Percentiles rank a stretch among this genome's conserved stretches.
Conservation (phyloP, 2,888 invertebrate species). For the Cephus rjabovi region DNA sequence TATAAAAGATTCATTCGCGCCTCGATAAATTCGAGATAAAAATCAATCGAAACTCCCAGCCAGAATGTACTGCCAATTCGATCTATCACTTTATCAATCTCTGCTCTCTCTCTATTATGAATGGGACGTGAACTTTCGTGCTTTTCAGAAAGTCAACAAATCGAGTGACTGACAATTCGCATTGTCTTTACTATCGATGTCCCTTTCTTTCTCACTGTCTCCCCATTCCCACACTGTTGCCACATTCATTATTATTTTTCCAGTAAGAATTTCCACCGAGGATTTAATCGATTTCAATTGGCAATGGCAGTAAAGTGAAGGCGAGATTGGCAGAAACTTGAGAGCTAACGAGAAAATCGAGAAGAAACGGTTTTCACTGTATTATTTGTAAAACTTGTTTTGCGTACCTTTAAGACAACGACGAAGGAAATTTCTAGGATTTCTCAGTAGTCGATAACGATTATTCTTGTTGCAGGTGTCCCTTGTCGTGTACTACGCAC, state of each 20-base stretch:
- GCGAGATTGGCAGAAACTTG: background rate
- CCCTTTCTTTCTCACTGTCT: too few relatives aligned
- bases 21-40: background rate
- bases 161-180: background rate
- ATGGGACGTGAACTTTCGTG: background rate
- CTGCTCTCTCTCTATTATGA: background rate
- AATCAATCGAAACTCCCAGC: background rate
- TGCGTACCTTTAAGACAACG: background rate
- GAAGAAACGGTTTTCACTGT: conserved; percentile 58
- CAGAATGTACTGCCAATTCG: too few relatives aligned
- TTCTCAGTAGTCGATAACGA: background rate
- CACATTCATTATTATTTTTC: background rate
- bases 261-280: background rate
- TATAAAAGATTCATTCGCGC: background rate
- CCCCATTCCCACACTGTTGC: background rate
- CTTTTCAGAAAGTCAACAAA: background rate
- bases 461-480: conserved; percentile 68
- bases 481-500: conserved; percentile 75
- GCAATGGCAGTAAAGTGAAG: background rate
- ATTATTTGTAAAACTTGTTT: conserved; percentile 17
- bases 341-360: too few relatives aligned
- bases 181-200: too few relatives aligned
- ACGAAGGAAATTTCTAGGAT: background rate
- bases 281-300: background rate
- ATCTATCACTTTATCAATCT: too few relatives aligned